A percentile compares a stretch with the other conserved stretches of the same genome.
phyloP scores from a whole-genome alignment of 2,113 vertebrate genomes.

The Gymnorhina tibicen region DNA sequence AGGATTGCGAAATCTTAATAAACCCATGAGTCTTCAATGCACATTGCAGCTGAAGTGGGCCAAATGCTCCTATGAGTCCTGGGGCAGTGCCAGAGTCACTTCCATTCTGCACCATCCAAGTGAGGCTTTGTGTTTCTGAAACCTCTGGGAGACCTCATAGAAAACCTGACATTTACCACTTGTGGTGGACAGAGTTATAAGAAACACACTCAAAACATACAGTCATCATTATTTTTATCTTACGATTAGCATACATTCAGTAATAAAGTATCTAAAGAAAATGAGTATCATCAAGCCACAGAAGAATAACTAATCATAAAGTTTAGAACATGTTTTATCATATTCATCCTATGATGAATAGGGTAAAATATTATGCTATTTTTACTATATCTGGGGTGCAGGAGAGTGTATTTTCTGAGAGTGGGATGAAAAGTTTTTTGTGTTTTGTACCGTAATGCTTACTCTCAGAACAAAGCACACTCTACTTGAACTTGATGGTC shows the following conservation, averaged over 20 bases:
- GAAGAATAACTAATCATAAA: background rate
- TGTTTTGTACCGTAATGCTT: background rate
- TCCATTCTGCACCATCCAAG: background rate
- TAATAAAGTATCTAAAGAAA: background rate
- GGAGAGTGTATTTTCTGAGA: background rate
- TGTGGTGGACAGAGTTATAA: background rate
- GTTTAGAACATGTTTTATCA: background rate
- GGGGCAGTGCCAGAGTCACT: rapidly evolving
- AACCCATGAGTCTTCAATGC: background rate
- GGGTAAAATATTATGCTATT: background rate
- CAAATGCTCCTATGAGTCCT: background rate
- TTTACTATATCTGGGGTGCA: background rate
- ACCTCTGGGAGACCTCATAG: background rate
- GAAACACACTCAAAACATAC: background rate
- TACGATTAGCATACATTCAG: background rate
- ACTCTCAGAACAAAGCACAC: background rate
- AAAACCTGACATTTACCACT: background rate
- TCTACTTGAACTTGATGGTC: background rate
- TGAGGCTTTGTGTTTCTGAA: background rate
- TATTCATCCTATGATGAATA: background rate
- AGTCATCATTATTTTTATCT: background rate
- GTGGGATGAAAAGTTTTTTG: background rate
- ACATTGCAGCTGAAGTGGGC: background rate
- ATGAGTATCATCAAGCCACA: background rate
- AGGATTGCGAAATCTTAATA: background rate